Percentiles rank a stretch among this genome's conserved stretches.
These are phyloP conservation scores for Parnassius glacialis DNA, from an alignment of 2,888 invertebrate genomes.

Conservation along the genomic window DNA sequence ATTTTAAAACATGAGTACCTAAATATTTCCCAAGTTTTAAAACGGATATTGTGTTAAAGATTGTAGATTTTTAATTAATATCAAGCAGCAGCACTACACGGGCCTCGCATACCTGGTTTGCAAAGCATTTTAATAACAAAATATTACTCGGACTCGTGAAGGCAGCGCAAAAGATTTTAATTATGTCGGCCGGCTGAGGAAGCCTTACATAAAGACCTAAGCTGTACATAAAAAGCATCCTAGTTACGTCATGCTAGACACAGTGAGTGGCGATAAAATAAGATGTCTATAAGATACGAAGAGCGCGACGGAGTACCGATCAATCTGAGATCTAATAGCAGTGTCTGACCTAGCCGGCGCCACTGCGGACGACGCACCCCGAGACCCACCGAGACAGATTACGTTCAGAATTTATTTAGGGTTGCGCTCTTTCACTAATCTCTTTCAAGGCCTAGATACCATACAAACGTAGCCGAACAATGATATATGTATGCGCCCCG, in stretches of 20 bases:
- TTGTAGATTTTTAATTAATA: too few relatives aligned
- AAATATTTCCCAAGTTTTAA: too few relatives aligned
- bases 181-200: conserved; percentile 47
- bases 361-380: conserved; percentile 60
- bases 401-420: conserved; percentile 31
- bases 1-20: too few relatives aligned
- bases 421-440: conserved; percentile 18
- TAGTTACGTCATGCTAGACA: conserved; percentile 36
- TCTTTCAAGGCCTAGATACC: conserved; percentile 1
- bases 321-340: conserved; percentile 71
- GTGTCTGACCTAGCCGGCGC: conserved; percentile 72
- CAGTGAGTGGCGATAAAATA: conserved; percentile 38
- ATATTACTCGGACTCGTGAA: conserved; percentile 14
- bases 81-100: too few relatives aligned
- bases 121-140: conserved; percentile 26
- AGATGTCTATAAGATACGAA: conserved; percentile 48
- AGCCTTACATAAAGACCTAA: conserved; percentile 54
- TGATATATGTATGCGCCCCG: not conserved
- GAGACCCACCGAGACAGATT: conserved; percentile 39
- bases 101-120: conserved; percentile 6
- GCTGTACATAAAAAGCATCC: conserved; percentile 42
- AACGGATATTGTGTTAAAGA: too few relatives aligned
- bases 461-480: not conserved
- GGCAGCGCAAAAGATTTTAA: conserved; percentile 37
- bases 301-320: conserved; percentile 61